A percentile compares a stretch with the other conserved stretches of the same genome.
Conservation (phyloP, 2,888 invertebrate genomes). For the Parnassius smintheus region DNA sequence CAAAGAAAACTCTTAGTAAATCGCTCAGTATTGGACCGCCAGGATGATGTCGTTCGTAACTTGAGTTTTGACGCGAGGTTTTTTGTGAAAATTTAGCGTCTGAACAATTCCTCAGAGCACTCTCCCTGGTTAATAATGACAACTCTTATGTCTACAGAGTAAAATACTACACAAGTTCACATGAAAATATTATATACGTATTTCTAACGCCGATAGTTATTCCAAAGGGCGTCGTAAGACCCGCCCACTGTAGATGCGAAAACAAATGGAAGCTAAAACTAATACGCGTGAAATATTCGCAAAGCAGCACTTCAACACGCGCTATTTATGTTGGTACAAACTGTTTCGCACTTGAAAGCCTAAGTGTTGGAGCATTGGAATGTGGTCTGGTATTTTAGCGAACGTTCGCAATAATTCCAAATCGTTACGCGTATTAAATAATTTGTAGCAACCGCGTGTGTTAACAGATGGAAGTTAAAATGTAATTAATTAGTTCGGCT, state of each 20-base stretch:
- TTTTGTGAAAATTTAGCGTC: too few relatives aligned
- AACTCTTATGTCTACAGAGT: too few relatives aligned
- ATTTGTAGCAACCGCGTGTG: background rate
- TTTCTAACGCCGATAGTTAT: background rate
- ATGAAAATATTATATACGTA: too few relatives aligned
- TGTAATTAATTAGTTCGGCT: too few relatives aligned
- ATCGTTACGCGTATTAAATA: background rate
- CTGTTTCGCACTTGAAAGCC: conserved; percentile 3
- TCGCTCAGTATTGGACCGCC: too few relatives aligned
- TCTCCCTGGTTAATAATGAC: too few relatives aligned
- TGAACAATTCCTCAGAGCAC: too few relatives aligned
- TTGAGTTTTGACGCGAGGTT: too few relatives aligned
- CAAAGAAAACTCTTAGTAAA: too few relatives aligned
- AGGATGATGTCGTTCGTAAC: too few relatives aligned
- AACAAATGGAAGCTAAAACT: conserved; percentile 8
- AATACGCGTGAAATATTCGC: conserved; percentile 8
- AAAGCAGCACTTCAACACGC: conserved; percentile 1
- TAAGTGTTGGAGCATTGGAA: background rate
- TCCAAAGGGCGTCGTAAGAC: background rate
- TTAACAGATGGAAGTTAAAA: background rate
- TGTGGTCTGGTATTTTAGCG: background rate
- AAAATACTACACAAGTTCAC: too few relatives aligned
- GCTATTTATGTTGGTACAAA: background rate
- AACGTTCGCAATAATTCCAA: background rate
- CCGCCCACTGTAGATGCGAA: background rate